Base-by-base conservation (phyloP, 2,888 invertebrate genomes). In the Patella caerulea region DNA sequence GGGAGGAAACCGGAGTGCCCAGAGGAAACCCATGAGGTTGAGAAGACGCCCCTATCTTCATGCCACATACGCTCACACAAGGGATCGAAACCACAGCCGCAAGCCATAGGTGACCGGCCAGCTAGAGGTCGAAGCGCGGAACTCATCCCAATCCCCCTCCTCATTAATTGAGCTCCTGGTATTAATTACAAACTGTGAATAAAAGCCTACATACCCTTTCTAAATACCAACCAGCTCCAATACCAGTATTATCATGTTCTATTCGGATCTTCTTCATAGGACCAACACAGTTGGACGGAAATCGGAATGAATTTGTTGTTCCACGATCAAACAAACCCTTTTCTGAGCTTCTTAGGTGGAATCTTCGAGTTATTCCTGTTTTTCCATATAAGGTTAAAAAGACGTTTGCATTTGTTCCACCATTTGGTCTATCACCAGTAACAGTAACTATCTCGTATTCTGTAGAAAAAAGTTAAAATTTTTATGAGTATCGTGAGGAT, bases 401-500 rank as follows among this genome's bases (percentile, higher is more conserved):
- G 24, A 91, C 91, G 80, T 91, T 90, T 15, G 92, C 89, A 83
- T 90, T 89, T 54, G 92, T 92, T 12, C 91, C 91, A 19, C 89
- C 90, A 14, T 85, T 86, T 24, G 79, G 75, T 73, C 82, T 79
- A 78, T 90, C 90, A 17, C 92, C 92, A 0, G 92, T 92, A 14
- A 92, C 89, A 7, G 87, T 88, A 7, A 90, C 88, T 11, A 92
- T 86, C 81, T 92, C 91, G 81, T 92, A 92, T 76, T 91, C 92
- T 91, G 87, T 29, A 85, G 83, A 72, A 54, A 45, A 45, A 45
- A 45, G 3, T 45, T 9, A 9, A 45, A 45, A 34, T 9, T 9
- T 1, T 45, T 9, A 45, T 45, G 3, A 45, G 45, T 45, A 45
- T 45, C 9, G 5, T 5, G 34, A 45, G 5, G 45, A 45, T 45